These are phyloP conservation scores for Cairina moschata DNA, from an alignment of 2,113 vertebrate species.

Conservation along the genomic window DNA sequence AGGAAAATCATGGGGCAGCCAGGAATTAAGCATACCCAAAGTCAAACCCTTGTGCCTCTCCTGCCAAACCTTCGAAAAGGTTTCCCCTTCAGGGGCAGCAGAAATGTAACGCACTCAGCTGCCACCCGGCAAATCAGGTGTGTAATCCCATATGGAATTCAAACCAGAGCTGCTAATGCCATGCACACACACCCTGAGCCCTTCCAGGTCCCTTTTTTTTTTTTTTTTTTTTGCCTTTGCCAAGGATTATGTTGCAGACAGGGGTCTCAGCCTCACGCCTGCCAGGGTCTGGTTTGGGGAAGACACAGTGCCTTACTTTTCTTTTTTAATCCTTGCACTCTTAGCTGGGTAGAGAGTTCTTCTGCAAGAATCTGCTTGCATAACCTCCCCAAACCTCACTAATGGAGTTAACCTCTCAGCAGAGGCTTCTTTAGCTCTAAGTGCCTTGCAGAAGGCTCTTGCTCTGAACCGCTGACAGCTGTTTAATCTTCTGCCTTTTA, in stretches of 20 bases:
- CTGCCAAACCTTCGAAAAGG: neutral
- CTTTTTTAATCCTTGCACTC: neutral
- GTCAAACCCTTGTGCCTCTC: too few relatives aligned
- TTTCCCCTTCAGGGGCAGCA: too few relatives aligned
- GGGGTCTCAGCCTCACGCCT: rapidly evolving
- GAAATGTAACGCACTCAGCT: neutral
- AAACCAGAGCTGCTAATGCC: neutral
- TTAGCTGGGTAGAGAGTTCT: neutral
- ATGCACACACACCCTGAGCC: rapidly evolving
- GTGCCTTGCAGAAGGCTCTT: neutral
- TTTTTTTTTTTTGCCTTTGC: neutral
- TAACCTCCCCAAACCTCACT: neutral
- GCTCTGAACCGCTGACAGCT: neutral
- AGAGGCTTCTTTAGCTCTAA: neutral
- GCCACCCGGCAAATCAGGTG: rapidly evolving
- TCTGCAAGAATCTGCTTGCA: neutral
- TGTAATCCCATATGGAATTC: rapidly evolving
- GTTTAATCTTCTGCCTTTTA: neutral
- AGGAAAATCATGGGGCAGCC: neutral
- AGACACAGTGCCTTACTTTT: neutral
- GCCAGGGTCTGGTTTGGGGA: rapidly evolving
- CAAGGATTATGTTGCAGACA: rapidly evolving
- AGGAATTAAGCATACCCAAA: neutral
- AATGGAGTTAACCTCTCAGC: neutral
- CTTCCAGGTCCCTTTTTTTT: neutral